These are phyloP conservation scores for Physella acuta DNA, from an alignment of 1,140 invertebrate species.

Conservation along the genomic window DNA sequence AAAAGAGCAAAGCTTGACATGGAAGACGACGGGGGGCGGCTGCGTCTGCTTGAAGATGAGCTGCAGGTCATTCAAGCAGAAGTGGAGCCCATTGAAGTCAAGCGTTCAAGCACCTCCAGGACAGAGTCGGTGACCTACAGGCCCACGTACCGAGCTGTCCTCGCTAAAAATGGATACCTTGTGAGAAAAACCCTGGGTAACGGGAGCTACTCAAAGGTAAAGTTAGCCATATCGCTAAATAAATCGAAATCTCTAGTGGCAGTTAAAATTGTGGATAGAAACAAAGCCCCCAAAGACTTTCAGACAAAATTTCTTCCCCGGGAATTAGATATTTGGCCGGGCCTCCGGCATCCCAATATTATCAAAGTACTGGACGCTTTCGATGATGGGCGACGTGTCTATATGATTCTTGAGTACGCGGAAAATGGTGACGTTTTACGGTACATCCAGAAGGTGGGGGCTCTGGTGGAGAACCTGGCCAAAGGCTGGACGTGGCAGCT, in stretches of 20 bases:
- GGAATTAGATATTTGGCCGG: conserved; percentile 84
- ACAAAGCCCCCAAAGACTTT: conserved; percentile 74
- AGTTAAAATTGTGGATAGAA: conserved; percentile 83
- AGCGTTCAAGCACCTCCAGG: conserved; percentile 32
- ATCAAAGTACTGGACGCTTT: conserved; percentile 68
- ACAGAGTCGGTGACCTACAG: conserved; percentile 46
- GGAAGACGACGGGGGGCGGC: conserved; percentile 33
- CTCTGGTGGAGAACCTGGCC: conserved; percentile 49
- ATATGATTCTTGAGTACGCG: conserved; percentile 55
- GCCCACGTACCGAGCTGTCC: conserved; percentile 52
- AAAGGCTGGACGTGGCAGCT: conserved; percentile 50
- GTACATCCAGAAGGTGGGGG: conserved; percentile 55
- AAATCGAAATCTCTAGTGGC: conserved; percentile 65
- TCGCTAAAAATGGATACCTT: conserved; percentile 48
- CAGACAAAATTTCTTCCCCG: conserved; percentile 87
- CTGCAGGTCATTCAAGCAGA: conserved; percentile 50
- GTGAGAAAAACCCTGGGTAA: conserved; percentile 50
- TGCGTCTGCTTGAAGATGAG: conserved; percentile 37
- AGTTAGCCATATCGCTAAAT: conserved; percentile 45
- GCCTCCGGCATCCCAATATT: conserved; percentile 83
- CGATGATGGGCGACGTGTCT: conserved; percentile 49
- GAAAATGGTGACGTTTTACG: conserved; percentile 54
- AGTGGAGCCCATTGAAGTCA: conserved; percentile 45
- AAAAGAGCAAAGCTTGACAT: conserved; percentile 42
- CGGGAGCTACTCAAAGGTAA: conserved; percentile 59